phyloP scores from a whole-genome alignment of 2,797 vertebrate species.

The Bovichtus diacanthus region DNA sequence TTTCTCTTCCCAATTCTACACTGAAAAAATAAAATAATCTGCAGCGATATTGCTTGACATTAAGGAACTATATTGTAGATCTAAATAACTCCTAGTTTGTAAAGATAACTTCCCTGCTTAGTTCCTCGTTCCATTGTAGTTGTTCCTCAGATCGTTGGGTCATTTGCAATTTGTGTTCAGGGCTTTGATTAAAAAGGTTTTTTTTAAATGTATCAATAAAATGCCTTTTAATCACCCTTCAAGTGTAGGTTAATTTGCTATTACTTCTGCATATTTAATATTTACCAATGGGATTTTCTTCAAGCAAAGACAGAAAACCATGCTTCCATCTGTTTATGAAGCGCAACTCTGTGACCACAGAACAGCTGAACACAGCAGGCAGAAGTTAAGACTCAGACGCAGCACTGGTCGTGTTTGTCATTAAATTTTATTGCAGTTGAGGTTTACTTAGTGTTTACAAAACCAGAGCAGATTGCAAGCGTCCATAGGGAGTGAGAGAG shows the following conservation, averaged over 20 bases:
- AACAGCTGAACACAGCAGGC: background rate
- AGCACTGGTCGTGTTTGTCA: conserved; percentile 41
- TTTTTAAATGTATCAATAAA: background rate
- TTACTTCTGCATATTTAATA: background rate
- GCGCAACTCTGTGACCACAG: background rate
- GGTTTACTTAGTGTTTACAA: conserved; percentile 78
- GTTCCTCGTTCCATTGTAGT: background rate
- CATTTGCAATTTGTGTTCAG: background rate
- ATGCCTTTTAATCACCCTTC: background rate
- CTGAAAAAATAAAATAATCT: background rate
- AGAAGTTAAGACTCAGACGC: conserved; percentile 25
- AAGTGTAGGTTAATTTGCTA: background rate
- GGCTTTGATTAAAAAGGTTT: background rate
- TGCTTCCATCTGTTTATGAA: background rate
- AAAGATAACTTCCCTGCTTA: background rate
- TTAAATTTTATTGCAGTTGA: conserved; percentile 80
- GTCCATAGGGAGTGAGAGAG: conserved; percentile 54
- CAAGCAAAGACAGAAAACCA: background rate
- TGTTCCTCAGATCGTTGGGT: background rate
- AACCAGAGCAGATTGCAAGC: conserved; percentile 77
- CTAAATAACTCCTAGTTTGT: background rate
- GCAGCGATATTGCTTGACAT: background rate
- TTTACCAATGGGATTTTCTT: background rate
- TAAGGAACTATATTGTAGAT: background rate
- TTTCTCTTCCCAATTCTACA: background rate